Conservation (phyloP, 2,113 vertebrate genomes). For the Cavia porcellus region DNA sequence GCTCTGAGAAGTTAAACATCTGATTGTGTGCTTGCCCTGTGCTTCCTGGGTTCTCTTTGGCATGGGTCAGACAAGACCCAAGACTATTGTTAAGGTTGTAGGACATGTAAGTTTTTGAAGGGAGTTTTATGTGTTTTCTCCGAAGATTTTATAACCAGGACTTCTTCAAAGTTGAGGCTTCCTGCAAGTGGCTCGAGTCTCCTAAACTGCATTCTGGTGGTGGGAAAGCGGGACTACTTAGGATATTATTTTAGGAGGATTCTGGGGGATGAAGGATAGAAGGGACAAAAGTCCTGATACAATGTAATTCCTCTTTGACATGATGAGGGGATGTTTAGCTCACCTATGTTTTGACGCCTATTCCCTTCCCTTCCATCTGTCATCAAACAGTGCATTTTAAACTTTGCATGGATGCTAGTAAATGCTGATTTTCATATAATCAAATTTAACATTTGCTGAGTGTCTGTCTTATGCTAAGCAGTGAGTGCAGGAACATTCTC, state of each 20-base stretch:
- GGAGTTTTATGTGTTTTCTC: background rate
- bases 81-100: background rate
- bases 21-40: background rate
- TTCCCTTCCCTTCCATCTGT: background rate
- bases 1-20: background rate
- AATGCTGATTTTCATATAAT: background rate
- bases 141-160: background rate
- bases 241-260: background rate
- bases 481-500: background rate
- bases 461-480: background rate
- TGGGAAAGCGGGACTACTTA: background rate
- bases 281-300: background rate
- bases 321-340: background rate
- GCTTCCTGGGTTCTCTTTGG: background rate
- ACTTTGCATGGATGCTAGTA: background rate
- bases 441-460: background rate
- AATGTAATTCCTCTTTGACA: background rate
- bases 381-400: background rate
- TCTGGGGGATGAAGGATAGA: background rate
- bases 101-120: background rate
- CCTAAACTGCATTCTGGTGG: background rate
- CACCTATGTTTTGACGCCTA: background rate
- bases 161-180: background rate
- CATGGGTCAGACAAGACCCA: fast-evolving
- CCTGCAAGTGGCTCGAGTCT: background rate